Evolutionary conservation across 2,888 invertebrate genomes (phyloP).

Genomic region (Hecatera dysodea): DNA sequence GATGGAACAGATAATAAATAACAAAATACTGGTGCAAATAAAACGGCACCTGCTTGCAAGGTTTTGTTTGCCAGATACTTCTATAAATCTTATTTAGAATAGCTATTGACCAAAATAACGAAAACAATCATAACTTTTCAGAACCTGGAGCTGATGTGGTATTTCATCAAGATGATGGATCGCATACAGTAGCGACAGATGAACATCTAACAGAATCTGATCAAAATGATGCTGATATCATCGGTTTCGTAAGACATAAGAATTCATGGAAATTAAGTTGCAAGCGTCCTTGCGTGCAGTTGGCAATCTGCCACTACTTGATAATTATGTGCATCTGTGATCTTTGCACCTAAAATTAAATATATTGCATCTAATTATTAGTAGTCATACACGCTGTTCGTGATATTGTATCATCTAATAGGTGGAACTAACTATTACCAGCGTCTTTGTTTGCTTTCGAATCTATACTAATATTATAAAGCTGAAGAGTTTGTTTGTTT

Average conservation of each 20-base stretch:
- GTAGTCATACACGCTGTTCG: background rate
- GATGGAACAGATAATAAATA: background rate
- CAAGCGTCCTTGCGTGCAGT: conserved; percentile 44
- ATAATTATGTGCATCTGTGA: conserved; percentile 54
- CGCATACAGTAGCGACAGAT: background rate
- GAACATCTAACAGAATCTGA: background rate
- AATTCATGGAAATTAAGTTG: conserved; percentile 41
- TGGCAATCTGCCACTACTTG: conserved; percentile 45
- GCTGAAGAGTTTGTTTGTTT: no score
- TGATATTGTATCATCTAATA: conserved; percentile 15
- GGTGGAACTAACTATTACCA: background rate
- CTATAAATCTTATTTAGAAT: background rate
- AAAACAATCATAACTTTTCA: background rate
- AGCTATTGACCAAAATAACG: background rate
- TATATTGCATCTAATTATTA: conserved; percentile 37
- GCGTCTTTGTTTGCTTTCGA: background rate
- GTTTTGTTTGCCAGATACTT: background rate
- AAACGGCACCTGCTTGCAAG: no score
- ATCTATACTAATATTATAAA: no score
- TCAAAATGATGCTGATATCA: conserved; percentile 41
- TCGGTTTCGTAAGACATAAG: conserved; percentile 17
- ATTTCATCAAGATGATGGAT: background rate
- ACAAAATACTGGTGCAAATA: background rate
- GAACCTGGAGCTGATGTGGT: background rate
- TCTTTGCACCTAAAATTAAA: conserved; percentile 36